Base-by-base conservation (phyloP, 1,140 invertebrate species). In the Zaprionus capensis region DNA sequence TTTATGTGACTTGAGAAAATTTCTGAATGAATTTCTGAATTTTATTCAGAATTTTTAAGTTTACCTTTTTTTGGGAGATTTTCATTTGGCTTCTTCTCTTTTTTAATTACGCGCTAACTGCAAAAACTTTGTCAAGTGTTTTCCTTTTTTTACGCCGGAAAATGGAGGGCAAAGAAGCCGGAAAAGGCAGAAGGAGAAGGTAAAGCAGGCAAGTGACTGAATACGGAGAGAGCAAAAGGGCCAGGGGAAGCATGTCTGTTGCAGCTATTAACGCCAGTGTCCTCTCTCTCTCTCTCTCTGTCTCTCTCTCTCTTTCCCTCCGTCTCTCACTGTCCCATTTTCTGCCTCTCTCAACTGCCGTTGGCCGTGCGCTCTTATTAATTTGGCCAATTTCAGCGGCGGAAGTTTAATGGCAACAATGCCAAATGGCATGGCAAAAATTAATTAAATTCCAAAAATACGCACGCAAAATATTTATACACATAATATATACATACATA, bases 341-440 rank as follows among this genome's bases (percentile, higher is more conserved):
- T 41, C 38, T n/a, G 38, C 5, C 15, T 6, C 41, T 44, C 5
- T 55, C 31, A 69, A 68, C 53, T 34, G 67, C 67, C 78, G 71
- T 86, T 80, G 77, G 41, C 70, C 68, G 63, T 81, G 72, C 58
- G 61, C 65, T 63, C 73, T 76, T 88, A 87, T 88, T 81, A 87
- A 87, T 88, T 87, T 88, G 78, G 66, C 75, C 81, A 87, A 84
- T 87, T 87, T 81, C 56, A 58, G 20, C 36, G 81, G 59, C 84
- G 84, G 84, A 88, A 83, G 84, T 77, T 44, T 55, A 65, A 80
- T 61, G 57, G 56, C 73, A 68, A 74, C 73, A 64, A 72, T 63
- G 51, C 65, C 67, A 76, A 76, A 69, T 58, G 55, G 67, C 68
- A 59, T 81, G 84, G 71, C 71, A 63, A 59, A 81, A 84, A 84